Percentiles rank a stretch among this genome's conserved stretches.
phyloP scores from a whole-genome alignment of 2,113 vertebrate species.

The Larimichthys polyactis region DNA sequence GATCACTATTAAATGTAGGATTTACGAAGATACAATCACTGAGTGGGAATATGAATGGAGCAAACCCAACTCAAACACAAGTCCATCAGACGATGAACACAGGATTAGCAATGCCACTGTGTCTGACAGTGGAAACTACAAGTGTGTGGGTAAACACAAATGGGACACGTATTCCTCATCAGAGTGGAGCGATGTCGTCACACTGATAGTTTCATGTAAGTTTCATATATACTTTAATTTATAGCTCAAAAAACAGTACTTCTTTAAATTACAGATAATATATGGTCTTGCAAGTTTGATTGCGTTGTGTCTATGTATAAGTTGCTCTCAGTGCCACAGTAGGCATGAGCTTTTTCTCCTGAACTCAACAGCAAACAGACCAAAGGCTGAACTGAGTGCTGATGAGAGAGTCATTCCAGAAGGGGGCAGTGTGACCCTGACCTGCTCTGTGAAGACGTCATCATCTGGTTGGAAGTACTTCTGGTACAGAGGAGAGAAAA shows the following conservation, averaged over 20 bases:
- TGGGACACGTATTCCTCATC: not conserved
- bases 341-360: not conserved
- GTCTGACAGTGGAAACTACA: not conserved
- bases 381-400: not conserved
- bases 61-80: not conserved
- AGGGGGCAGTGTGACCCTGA: constrained; percentile 24
- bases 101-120: not conserved
- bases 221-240: not conserved
- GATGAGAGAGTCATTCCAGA: not conserved
- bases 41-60: not conserved
- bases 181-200: not conserved
- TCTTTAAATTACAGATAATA: too few relatives aligned
- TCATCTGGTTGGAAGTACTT: constrained; percentile 21
- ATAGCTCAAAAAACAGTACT: too few relatives aligned
- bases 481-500: not conserved
- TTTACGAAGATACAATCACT: not conserved
- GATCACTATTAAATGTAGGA: not conserved
- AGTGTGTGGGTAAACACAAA: not conserved
- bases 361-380: not conserved
- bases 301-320: too few relatives aligned
- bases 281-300: too few relatives aligned
- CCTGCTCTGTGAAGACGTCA: constrained; percentile 4
- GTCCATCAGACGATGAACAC: too few relatives aligned
- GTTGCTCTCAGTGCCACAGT: too few relatives aligned
- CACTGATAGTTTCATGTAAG: not conserved